Conservation (phyloP, 2,888 invertebrate genomes). For the Hipparchia sbordonii region DNA sequence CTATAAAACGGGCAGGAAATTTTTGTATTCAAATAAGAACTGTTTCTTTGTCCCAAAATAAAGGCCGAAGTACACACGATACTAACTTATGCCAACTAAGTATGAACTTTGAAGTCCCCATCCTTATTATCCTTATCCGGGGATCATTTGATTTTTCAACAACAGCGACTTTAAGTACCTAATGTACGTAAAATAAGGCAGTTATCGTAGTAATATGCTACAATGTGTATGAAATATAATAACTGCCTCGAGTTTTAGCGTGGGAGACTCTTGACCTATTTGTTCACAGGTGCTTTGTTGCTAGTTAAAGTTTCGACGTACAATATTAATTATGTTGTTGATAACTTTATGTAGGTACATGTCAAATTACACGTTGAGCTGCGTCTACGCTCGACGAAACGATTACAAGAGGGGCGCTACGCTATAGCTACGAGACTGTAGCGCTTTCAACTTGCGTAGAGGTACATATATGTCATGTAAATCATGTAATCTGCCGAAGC, state of each 20-base stretch:
- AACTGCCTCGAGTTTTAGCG: background rate
- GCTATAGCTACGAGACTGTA: no score
- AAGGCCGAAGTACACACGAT: no score
- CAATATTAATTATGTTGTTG: background rate
- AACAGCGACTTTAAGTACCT: background rate
- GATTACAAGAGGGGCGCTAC: no score
- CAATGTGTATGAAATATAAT: constrained; percentile 6
- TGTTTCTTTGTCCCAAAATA: background rate
- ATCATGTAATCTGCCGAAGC: no score
- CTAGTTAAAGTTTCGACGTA: background rate
- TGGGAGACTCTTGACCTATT: constrained; percentile 14
- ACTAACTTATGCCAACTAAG: no score
- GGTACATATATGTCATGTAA: no score
- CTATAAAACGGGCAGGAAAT: background rate
- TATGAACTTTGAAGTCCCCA: no score
- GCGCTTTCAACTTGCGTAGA: no score
- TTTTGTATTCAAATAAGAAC: constrained; percentile 7
- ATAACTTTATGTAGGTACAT: background rate
- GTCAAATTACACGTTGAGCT: background rate
- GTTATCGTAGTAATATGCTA: background rate
- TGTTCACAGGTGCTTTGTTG: constrained; percentile 8
- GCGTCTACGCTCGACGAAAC: no score
- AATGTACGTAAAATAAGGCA: background rate
- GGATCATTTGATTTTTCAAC: no score
- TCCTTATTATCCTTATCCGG: no score